phyloP scores from a whole-genome alignment of 2,888 invertebrate genomes.

The Myopa testacea region DNA sequence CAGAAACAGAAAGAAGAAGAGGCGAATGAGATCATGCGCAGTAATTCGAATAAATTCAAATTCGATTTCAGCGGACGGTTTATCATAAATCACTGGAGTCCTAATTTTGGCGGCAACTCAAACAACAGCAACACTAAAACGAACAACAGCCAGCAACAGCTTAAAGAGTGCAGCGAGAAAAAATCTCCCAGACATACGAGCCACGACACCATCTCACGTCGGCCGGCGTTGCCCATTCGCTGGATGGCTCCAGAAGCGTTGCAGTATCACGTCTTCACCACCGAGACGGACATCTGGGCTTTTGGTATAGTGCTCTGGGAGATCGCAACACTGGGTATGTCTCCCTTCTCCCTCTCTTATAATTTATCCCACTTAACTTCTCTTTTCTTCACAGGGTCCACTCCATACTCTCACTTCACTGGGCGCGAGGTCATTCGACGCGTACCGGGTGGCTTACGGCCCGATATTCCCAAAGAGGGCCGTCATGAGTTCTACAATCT shows the following conservation, averaged over 20 bases:
- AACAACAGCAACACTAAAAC: conserved; percentile 48
- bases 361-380: background rate
- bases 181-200: conserved; percentile 43
- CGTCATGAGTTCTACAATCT: conserved; percentile 77
- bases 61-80: conserved; percentile 65
- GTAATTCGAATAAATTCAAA: conserved; percentile 60
- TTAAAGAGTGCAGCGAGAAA: conserved; percentile 38
- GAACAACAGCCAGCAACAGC: conserved; percentile 40
- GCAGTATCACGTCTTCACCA: conserved; percentile 82
- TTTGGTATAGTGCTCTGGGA: conserved; percentile 90
- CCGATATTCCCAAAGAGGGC: conserved; percentile 84
- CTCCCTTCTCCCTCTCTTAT: background rate
- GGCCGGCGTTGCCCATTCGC: conserved; percentile 67
- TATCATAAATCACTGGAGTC: conserved; percentile 64
- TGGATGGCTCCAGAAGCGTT: conserved; percentile 92
- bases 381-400: conserved; percentile 74
- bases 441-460: conserved; percentile 81
- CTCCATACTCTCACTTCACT: conserved; percentile 87
- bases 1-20: conserved; percentile 34
- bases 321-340: conserved; percentile 83
- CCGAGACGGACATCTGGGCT: conserved; percentile 88
- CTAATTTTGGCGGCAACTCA: conserved; percentile 51
- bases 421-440: conserved; percentile 85
- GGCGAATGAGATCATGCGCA: conserved; percentile 58
- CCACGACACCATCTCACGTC: conserved; percentile 61